phyloP scores from a whole-genome alignment of 2,888 invertebrate genomes.

The Nebria salina region DNA sequence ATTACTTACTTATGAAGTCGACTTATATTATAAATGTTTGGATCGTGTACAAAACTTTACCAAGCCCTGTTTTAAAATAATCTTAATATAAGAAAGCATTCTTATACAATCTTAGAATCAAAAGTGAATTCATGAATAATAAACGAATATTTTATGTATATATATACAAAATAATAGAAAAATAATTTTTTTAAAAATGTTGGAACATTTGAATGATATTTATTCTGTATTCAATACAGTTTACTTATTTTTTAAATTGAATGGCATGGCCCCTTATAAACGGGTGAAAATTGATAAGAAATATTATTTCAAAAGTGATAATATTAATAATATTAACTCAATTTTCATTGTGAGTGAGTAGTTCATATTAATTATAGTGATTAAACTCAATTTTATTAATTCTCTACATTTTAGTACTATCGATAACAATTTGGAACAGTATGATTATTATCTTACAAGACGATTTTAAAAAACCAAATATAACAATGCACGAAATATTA shows the following conservation, averaged over 20 bases:
- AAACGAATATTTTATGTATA: neutral
- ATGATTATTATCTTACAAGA: constrained; percentile 29
- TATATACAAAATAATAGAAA: neutral
- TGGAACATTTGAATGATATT: constrained; percentile 23
- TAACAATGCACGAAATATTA: constrained; percentile 38
- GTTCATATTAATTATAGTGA: neutral
- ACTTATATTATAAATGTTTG: neutral
- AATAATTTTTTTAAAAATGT: constrained; percentile 7
- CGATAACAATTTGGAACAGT: constrained; percentile 33
- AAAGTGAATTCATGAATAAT: neutral
- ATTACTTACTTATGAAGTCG: neutral
- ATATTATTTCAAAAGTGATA: constrained; percentile 35
- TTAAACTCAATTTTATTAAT: neutral
- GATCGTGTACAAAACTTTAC: neutral
- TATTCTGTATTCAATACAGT: constrained; percentile 26
- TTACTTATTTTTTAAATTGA: constrained; percentile 28
- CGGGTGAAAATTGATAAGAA: constrained; percentile 24
- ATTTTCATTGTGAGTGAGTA: constrained; percentile 31
- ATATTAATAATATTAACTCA: constrained; percentile 16
- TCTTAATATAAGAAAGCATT: neutral
- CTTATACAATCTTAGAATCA: neutral
- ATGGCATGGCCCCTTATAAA: constrained; percentile 32
- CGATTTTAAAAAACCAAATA: constrained; percentile 30
- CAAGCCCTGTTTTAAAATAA: neutral
- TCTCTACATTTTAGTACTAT: constrained; percentile 23